Base-by-base conservation (phyloP, 1,140 invertebrate genomes). In the Bombus superbus region DNA sequence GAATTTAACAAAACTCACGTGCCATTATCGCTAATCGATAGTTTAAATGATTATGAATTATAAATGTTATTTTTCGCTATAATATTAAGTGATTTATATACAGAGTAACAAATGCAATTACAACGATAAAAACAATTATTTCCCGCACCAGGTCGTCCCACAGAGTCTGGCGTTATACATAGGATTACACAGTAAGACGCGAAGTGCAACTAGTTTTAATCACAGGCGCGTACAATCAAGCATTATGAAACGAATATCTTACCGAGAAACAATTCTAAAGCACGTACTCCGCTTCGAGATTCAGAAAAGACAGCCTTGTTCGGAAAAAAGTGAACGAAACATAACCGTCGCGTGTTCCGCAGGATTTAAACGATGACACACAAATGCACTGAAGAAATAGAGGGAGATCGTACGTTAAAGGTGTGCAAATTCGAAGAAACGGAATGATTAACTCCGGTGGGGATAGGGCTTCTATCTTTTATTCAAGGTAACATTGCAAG, bases 371-470 rank as follows among this genome's bases (percentile, higher is more conserved):
- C 22, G 2, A 2, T 42, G 62, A 18, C 32, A 11, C 42, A 28
- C 22, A 40, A 35, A 22, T 40, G 78, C 44, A 28, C 6, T 11
- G 3, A 40, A 47, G 66, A 32, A 40, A 53, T 53, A 53, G 47
- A 22, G 47, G 47, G 18, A 53, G 18, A 53, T 22, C 18, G 18
- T 22, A 71, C 28, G n/a, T 78, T 4, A 32, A 79, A 44, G 42
- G 11, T 32, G 59, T 66, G 72, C 72, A 57, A 76, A 83, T 76
- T 83, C 71, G 42, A 68, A 64, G 71, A 64, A 82, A 75, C 35
- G 10, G 38, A 64, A 42, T 25, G 38, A 2, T 10, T 9, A 40
- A 40, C 9, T 15, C 13, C 18, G 47, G 68, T 62, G 57, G 28
- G 18, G 40, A 32, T 10, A 40, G 59, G 28, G 42, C 11, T 66